phyloP scores from a whole-genome alignment of 2,797 vertebrate species.

The Sciurus carolinensis region DNA sequence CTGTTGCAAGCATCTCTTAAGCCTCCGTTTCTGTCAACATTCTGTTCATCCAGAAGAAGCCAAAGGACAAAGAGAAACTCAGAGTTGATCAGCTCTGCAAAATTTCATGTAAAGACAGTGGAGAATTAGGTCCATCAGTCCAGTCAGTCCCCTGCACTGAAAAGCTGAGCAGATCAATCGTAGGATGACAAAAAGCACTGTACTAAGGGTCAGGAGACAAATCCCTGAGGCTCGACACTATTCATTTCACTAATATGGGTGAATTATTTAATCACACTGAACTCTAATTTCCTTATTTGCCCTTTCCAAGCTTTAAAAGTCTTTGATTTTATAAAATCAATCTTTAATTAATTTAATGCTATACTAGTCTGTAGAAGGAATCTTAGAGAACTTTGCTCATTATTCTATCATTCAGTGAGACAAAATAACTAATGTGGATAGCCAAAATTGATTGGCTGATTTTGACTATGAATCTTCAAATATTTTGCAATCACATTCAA shows the following conservation, averaged over 20 bases:
- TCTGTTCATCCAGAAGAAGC: neutral
- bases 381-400: neutral
- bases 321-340: constrained; percentile 30
- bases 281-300: neutral
- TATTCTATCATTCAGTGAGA: neutral
- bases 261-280: constrained; percentile 19
- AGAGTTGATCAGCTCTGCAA: neutral
- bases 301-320: constrained; percentile 13
- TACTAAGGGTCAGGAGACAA: neutral
- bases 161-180: neutral
- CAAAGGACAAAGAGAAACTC: neutral
- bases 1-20: neutral
- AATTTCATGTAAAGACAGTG: neutral
- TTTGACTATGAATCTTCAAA: constrained; percentile 62
- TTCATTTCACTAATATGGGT: neutral
- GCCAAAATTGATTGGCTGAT: neutral
- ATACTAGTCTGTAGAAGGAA: neutral
- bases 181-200: neutral
- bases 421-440: neutral
- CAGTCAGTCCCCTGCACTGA: neutral
- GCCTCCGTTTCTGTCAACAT: neutral
- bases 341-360: constrained; percentile 39
- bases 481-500: constrained; percentile 51
- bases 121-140: neutral
- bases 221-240: neutral